Conservation (phyloP, 1,140 invertebrate species). For the Acromyrmex charruanus region DNA sequence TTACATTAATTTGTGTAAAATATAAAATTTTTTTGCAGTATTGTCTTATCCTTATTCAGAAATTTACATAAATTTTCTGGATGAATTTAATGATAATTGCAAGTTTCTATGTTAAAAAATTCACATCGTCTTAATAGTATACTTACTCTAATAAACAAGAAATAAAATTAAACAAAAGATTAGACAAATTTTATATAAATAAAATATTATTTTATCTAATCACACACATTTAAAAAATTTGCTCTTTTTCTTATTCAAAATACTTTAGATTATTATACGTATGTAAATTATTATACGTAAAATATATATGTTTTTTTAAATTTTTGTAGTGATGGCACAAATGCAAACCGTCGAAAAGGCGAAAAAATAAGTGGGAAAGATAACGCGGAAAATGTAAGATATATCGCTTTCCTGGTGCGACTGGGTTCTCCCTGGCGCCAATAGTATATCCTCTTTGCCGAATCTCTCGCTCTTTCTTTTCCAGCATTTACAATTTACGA, state of each 20-base stretch:
- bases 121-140: not conserved
- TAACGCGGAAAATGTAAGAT: not conserved
- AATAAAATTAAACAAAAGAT: not conserved
- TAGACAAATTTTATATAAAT: not conserved
- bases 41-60: too few relatives aligned
- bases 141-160: not conserved
- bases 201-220: not conserved
- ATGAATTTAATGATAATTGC: not conserved
- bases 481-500: slow-evolving; percentile 69
- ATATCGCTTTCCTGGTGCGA: not conserved
- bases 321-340: not conserved
- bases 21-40: too few relatives aligned
- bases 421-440: slow-evolving; percentile 65
- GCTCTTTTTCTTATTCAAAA: not conserved
- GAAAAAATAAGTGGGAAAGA: slow-evolving; percentile 19
- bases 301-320: not conserved
- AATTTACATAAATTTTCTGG: not conserved
- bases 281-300: not conserved
- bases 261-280: not conserved
- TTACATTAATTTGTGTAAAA: not conserved
- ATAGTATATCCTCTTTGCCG: slow-evolving; percentile 5
- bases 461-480: slow-evolving; percentile 32
- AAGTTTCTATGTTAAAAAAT: not conserved
- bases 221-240: not conserved
- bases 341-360: slow-evolving; percentile 3